Evolutionary conservation across 2,888 invertebrate genomes (phyloP).

Genomic region (Rhyacophila evoluta): DNA sequence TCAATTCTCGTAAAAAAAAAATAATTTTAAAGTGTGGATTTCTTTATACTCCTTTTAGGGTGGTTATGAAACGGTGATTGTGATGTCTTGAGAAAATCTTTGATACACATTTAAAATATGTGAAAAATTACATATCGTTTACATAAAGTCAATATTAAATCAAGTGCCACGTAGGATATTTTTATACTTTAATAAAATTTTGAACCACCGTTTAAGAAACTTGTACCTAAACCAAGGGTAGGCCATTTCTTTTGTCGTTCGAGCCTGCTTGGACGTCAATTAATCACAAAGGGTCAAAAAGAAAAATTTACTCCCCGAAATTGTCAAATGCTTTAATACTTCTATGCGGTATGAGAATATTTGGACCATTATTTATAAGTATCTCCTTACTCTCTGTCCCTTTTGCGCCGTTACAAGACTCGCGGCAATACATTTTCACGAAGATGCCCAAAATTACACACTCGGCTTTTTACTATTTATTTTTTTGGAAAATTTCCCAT

Average conservation of each 20-base stretch:
- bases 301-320: constrained; percentile 14
- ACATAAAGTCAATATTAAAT: too few species aligned
- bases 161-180: too few species aligned
- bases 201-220: background rate
- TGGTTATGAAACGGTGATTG: too few species aligned
- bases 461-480: background rate
- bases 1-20: too few species aligned
- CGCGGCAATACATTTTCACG: background rate
- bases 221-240: background rate
- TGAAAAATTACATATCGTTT: too few species aligned
- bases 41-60: too few species aligned
- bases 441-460: background rate
- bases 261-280: constrained; percentile 6
- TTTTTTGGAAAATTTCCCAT: background rate
- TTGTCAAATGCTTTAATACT: background rate
- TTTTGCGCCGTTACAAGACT: background rate
- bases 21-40: too few species aligned
- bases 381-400: background rate
- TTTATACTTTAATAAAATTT: too few species aligned
- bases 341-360: background rate
- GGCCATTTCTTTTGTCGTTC: background rate
- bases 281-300: constrained; percentile 19
- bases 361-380: background rate
- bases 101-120: too few species aligned
- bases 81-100: too few species aligned